Evolutionary conservation across 2,797 vertebrate species (phyloP), one percentile per base, ranked within the genome.

Genomic region (Paguma larvata): DNA sequence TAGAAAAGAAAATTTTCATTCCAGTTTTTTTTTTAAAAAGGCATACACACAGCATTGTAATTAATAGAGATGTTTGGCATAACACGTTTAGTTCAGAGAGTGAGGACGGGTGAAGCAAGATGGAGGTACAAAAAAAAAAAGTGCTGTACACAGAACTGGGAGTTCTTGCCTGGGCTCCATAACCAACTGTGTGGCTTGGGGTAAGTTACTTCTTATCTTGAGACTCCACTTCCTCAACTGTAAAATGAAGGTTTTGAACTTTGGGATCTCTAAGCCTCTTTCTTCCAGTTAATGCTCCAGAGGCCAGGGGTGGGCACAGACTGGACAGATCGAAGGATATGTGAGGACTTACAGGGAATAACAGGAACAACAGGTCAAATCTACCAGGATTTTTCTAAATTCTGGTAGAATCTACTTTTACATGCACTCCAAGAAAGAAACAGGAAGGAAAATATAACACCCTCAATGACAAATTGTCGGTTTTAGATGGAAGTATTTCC

Each of bases 401-500:
- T 92, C 65, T 59, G 91, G 38, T n/a, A 94, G 67, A 82, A 82
- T 72, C 44, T n/a, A 89, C 30, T 62, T 89, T 77, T 32, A 84
- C 9, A 84, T 73, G 41, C 68, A 87, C 51, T 88, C 41, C 38
- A 87, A 85, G 53, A 83, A 97, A 88, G 83, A 84, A 94, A 83
- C 14, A 80, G 77, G n/a, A 88, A 68, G 46, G 48, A 41, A 79
- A 79, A 89, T 48, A 27, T 38, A 86, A 89, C 13, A 84, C 16
- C 48, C 5, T 88, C 48, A 44, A 27, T 56, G 77, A 25, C 67
- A 75, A 79, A 53, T 11, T 85, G 51, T 92, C 85, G 51, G 44
- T 80, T 84, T 92, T 38, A 51, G 5, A 78, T 80, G 32, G 38
- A 92, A 96, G 77, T 70, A 27, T 72, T 91, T 95, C 62, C 30